Base-by-base conservation (phyloP, 2,888 invertebrate species). In the Spodoptera littoralis region DNA sequence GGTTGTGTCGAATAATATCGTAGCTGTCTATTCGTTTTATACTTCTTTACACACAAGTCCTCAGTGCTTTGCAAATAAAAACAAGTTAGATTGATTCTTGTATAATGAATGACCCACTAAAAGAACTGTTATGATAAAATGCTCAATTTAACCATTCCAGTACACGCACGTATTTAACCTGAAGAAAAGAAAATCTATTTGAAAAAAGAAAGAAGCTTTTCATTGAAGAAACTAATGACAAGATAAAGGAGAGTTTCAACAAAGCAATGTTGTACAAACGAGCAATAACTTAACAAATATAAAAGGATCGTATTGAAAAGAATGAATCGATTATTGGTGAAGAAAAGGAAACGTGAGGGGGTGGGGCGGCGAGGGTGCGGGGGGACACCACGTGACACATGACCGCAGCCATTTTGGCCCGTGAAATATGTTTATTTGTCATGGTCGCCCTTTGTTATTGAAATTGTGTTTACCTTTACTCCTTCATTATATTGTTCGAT, bases 341-440 rank as follows among this genome's bases (percentile, higher is more conserved):
- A 90, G 88, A 89, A 92, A 89, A 91, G 90, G 89, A 89, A 86
- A 76, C 75, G 80, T 65, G 68, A 63, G 71, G 74, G 73, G 64
- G 60, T 73, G 79, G 65, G 77, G 73, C 68, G 58, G 77, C 74
- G 61, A 68, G 83, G 83, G 75, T 79, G 80, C 82, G 83, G 84
- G 84, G 84, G 85, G 84, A 84, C 82, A 82, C 80, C 82, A 82
- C 86, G 86, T 92, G 94, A 93, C 94, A 94, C 92, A 92, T 94
- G 94, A 94, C 94, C 94, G 93, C 90, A 92, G 93, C 92, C 94
- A 93, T 93, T 94, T 94, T 92, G 89, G 93, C 89, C 92, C 91
- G 90, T 94, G 94, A 94, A 94, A 94, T 94, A 94, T 94, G 93
- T 94, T 94, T 94, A 94, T 94, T 94, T 94, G 94, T 93, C 93